Evolutionary conservation across 2,113 vertebrate genomes (phyloP).

Genomic region (Cyprinus carpio): DNA sequence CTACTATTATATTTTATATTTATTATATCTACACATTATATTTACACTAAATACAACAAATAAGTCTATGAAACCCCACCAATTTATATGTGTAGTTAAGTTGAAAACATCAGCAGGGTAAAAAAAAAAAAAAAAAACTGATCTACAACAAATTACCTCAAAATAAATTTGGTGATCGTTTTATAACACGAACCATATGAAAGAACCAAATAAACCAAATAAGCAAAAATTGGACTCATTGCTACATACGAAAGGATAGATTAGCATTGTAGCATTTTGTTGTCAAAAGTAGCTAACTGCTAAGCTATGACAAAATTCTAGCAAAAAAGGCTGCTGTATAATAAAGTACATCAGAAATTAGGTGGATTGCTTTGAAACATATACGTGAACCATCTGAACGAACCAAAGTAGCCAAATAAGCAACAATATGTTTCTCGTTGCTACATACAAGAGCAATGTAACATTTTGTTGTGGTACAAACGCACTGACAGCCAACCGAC

Average conservation of each 20-base stretch:
- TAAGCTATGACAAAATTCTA: too few species aligned
- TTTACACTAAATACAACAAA: background rate
- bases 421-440: background rate
- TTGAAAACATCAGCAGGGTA: background rate
- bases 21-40: too few species aligned
- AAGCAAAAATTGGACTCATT: too few species aligned
- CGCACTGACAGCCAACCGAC: too few species aligned
- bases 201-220: background rate
- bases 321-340: background rate
- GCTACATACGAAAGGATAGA: background rate
- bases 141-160: background rate
- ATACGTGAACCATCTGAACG: background rate
- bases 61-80: background rate
- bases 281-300: too few species aligned
- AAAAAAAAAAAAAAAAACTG: background rate
- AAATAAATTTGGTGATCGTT: background rate
- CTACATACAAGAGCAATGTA: background rate
- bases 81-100: background rate
- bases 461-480: background rate
- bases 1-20: too few species aligned
- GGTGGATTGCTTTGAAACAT: too few species aligned
- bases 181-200: background rate
- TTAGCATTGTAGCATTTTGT: too few species aligned
- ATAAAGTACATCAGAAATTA: too few species aligned
- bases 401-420: too few species aligned